These are phyloP conservation scores for Zalophus californianus DNA, from an alignment of 2,797 vertebrate genomes.

Conservation along the genomic window DNA sequence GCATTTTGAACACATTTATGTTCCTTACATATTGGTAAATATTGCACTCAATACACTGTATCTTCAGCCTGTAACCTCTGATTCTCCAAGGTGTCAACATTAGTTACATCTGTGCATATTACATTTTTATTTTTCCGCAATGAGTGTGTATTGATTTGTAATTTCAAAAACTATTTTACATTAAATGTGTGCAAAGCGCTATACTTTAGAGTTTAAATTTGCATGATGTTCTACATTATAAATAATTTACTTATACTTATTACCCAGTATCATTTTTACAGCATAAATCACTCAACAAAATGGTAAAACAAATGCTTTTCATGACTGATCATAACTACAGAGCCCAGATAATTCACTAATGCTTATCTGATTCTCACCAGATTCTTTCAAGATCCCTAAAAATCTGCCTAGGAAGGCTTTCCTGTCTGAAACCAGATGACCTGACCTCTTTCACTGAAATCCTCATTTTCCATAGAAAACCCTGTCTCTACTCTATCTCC, in stretches of 20 bases:
- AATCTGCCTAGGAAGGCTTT: neutral
- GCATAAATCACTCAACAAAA: neutral
- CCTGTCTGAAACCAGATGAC: neutral
- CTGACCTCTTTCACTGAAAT: neutral
- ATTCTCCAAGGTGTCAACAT: neutral
- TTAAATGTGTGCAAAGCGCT: neutral
- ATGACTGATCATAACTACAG: neutral
- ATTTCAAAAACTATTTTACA: conserved; percentile 22
- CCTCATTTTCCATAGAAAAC: neutral
- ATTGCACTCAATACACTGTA: neutral
- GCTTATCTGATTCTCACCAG: neutral
- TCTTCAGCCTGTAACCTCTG: neutral
- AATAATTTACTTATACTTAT: neutral
- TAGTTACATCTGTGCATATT: neutral
- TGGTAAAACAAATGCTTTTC: conserved; percentile 14
- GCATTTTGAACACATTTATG: neutral
- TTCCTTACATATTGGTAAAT: neutral
- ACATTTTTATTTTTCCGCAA: neutral
- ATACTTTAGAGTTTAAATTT: conserved; percentile 17
- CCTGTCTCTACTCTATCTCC: neutral
- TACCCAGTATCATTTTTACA: neutral
- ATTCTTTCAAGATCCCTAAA: neutral
- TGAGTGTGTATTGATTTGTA: neutral
- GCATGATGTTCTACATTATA: conserved; percentile 2
- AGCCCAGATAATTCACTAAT: neutral